Evolutionary conservation across 92 coral and sea anemone species (phyloP).

Genomic region (Diadumene lineata): DNA sequence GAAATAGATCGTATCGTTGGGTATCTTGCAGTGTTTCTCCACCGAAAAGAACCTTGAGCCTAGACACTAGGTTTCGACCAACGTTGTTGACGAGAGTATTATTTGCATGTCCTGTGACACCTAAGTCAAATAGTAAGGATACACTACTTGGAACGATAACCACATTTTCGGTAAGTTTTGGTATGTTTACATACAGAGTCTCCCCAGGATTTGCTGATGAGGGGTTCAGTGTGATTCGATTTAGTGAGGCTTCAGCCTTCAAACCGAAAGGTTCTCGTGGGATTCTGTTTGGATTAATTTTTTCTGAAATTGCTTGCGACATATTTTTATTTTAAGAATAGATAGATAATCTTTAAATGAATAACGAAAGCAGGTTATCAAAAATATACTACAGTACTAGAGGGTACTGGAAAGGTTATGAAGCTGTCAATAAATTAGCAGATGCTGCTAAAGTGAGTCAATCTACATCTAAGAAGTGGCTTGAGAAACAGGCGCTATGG

Average conservation of each 20-base stretch:
- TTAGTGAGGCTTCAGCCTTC: conserved; percentile 47
- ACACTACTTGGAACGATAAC: conserved; percentile 52
- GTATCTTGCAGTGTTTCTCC: conserved; percentile 59
- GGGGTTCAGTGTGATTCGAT: conserved; percentile 54
- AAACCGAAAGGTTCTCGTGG: conserved; percentile 53
- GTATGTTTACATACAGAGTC: conserved; percentile 45
- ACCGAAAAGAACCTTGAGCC: conserved; percentile 41
- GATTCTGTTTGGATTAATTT: conserved; percentile 46
- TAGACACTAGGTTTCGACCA: conserved; percentile 51
- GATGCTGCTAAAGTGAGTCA: conserved; percentile 30
- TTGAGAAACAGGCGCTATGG: conserved; percentile 44
- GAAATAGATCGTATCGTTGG: conserved; percentile 50
- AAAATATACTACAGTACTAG: conserved; percentile 34
- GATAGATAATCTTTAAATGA: conserved; percentile 26
- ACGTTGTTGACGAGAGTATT: conserved; percentile 45
- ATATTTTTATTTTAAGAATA: conserved; percentile 24
- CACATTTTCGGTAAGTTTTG: conserved; percentile 50
- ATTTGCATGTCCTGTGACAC: conserved; percentile 43
- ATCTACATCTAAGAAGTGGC: conserved; percentile 26
- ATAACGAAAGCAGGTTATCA: conserved; percentile 26
- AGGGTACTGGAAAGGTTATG: conserved; percentile 42
- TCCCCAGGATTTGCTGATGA: conserved; percentile 48
- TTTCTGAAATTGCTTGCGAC: conserved; percentile 53
- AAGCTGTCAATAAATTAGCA: conserved; percentile 49
- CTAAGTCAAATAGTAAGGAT: conserved; percentile 31